Conservation (phyloP, 2,888 invertebrate species). For the Barypeithes pellucidus region DNA sequence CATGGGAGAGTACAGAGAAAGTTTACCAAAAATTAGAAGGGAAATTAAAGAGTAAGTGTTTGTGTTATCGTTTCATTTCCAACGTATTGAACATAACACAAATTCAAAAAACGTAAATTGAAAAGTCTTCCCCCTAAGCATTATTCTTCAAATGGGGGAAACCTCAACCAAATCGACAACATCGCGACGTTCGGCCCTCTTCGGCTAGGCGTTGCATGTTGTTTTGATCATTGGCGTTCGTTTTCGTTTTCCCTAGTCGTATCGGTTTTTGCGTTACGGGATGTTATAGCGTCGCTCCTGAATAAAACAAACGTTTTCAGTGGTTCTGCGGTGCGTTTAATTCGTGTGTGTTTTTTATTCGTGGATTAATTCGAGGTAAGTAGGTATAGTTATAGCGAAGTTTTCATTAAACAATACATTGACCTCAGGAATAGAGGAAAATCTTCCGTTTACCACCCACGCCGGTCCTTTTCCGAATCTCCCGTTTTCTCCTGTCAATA, state of each 20-base stretch:
- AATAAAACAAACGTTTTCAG: slow-evolving; percentile 22
- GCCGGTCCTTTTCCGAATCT: slow-evolving; percentile 44
- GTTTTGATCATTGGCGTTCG: slow-evolving; percentile 53
- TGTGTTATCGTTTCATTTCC: too few relatives aligned
- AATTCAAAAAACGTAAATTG: neutral
- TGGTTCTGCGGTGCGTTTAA: slow-evolving; percentile 26
- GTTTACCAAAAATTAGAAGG: too few relatives aligned
- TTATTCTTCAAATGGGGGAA: neutral
- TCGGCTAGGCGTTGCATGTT: slow-evolving; percentile 53
- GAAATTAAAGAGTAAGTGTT: too few relatives aligned
- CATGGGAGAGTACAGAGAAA: too few relatives aligned
- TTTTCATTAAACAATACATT: slow-evolving; percentile 11
- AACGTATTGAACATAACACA: too few relatives aligned
- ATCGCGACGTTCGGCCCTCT: slow-evolving; percentile 35
- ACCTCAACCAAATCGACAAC: slow-evolving; percentile 26
- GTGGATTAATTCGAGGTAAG: slow-evolving; percentile 26
- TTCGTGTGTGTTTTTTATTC: slow-evolving; percentile 5
- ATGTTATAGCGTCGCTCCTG: slow-evolving; percentile 37
- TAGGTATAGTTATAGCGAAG: slow-evolving; percentile 8
- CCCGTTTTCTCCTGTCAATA: slow-evolving; percentile 40
- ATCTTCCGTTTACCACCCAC: slow-evolving; percentile 38
- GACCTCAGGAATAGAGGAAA: neutral
- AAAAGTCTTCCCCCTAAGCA: neutral
- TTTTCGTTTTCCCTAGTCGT: slow-evolving; percentile 29
- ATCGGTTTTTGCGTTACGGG: slow-evolving; percentile 32